Evolutionary conservation across 1,140 invertebrate species (phyloP).

Genomic region (Cepaea nemoralis): DNA sequence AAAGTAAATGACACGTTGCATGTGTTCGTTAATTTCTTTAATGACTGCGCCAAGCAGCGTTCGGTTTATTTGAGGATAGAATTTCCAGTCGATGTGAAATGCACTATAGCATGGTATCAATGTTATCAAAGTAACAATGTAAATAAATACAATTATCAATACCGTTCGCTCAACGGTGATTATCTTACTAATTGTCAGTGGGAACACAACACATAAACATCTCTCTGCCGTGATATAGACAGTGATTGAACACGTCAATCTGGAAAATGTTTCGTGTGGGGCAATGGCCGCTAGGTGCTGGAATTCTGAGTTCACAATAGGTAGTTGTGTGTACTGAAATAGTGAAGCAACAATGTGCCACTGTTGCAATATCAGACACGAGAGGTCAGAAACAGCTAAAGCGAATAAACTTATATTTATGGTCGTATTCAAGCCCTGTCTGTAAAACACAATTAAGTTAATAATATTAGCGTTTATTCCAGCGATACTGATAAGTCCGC

Average conservation of each 20-base stretch:
- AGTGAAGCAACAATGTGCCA: neutral
- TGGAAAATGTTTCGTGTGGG: no score
- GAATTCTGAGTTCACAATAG: neutral
- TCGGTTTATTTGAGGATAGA: neutral
- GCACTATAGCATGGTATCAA: neutral
- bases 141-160: neutral
- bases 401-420: conserved; percentile 17
- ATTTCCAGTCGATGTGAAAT: neutral
- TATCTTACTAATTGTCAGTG: neutral
- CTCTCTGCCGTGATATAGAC: neutral
- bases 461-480: neutral
- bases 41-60: neutral
- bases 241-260: neutral
- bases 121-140: neutral
- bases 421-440: neutral
- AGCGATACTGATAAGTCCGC: neutral
- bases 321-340: neutral
- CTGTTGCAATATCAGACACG: neutral
- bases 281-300: neutral
- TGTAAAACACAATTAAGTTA: neutral
- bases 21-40: neutral
- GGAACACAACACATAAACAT: conserved; percentile 1
- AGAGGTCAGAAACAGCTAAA: neutral
- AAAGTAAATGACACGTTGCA: neutral
- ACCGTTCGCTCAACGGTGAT: neutral